Evolutionary conservation across 2,113 vertebrate species (phyloP), one percentile per base, ranked within the genome.

Genomic region (Pachypanchax playfairii): DNA sequence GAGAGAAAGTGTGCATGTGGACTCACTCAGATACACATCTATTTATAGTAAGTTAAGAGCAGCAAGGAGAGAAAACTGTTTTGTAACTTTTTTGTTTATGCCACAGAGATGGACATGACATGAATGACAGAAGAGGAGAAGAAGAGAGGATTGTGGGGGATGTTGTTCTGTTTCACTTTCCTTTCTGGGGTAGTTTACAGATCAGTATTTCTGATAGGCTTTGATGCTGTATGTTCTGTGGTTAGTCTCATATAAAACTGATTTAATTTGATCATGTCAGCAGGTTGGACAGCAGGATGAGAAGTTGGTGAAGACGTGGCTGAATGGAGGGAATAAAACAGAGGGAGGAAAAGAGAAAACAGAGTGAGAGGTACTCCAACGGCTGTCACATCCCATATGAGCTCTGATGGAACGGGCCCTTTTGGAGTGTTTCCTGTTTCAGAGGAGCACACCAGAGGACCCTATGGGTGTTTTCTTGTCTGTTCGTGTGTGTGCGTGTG

Each of bases 361-460:
- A 29, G 31, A 65, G 74, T 38, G 77, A 76, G 80, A 73, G 56
- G 63, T 68, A 57, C 67, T 83, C 22, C 42, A 68, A 73, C 62
- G 46, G 76, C 74, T 90, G 84, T 89, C 77, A 85, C 58, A 76
- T 85, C 78, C 73, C 69, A 87, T 82, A 83, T 51, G 78, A 84
- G 66, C 53, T 80, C 71, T 84, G 82, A 89, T 80, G 76, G 80
- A 87, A 72, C 31, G 66, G 75, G 80, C 64, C 79, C 81, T 89
- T 85, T 75, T 80, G 80, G 83, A 87, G 70, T 82, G 85, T 81
- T 88, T 89, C 88, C 87, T 89, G 82, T 88, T 85, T 74, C 70
- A 72, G 81, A 83, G 81, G 20, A 79, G 74, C 80, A 74, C 76
- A 70, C 69, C 73, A 52, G 80, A 83, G 79, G 36, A 85, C 73